A percentile compares a stretch with the other conserved stretches of the same genome.
Conservation (phyloP, 1,140 invertebrate genomes). For the Andrena cerasifolii region DNA sequence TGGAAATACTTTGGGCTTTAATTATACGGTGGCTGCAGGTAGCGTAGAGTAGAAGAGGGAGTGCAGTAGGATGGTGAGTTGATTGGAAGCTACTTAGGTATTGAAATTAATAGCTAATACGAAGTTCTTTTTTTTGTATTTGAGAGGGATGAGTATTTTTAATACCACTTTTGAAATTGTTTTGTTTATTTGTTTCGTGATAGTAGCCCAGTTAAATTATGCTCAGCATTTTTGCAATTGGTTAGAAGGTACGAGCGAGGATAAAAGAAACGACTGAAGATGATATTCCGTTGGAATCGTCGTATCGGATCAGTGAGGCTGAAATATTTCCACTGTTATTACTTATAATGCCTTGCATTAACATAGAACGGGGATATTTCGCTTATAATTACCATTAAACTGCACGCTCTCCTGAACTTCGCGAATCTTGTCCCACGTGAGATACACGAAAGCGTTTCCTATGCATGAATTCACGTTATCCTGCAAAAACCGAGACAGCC, state of each 20-base stretch:
- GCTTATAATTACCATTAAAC: slow-evolving; percentile 16
- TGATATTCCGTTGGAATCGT: neutral
- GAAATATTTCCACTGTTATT: neutral
- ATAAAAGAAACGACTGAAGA: neutral
- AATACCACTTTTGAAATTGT: neutral
- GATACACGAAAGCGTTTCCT: neutral
- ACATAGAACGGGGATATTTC: neutral
- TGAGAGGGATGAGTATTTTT: neutral
- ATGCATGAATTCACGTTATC: slow-evolving; percentile 15
- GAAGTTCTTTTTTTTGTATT: too few relatives aligned
- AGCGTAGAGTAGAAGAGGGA: too few relatives aligned
- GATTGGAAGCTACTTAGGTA: too few relatives aligned
- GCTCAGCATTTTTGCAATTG: neutral
- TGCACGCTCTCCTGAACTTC: neutral
- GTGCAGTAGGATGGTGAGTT: too few relatives aligned
- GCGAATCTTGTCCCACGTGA: neutral
- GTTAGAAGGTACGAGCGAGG: neutral
- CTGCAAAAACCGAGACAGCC: slow-evolving; percentile 3
- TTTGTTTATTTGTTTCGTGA: neutral
- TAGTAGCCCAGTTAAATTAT: neutral
- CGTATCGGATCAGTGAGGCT: neutral
- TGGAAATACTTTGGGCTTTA: too few relatives aligned
- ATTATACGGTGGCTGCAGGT: too few relatives aligned
- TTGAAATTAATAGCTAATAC: too few relatives aligned
- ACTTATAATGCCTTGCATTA: neutral